These are phyloP conservation scores for Argynnis bischoffii DNA, from an alignment of 2,888 invertebrate species.

Conservation along the genomic window DNA sequence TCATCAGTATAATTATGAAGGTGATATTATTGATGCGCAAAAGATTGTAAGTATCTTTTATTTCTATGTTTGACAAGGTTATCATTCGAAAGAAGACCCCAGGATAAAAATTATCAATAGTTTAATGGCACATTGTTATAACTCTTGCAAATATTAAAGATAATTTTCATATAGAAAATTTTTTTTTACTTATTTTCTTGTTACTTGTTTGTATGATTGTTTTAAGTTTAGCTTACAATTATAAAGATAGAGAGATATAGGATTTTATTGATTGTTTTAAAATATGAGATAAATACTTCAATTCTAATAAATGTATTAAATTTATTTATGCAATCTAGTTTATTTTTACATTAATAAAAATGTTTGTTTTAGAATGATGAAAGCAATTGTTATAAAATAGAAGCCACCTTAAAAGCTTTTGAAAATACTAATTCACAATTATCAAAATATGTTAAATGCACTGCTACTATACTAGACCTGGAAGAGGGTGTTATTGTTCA, in stretches of 20 bases:
- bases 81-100: slow-evolving; percentile 38
- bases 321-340: no score
- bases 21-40: slow-evolving; percentile 66
- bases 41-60: slow-evolving; percentile 65
- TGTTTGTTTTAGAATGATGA: slow-evolving; percentile 54
- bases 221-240: no score
- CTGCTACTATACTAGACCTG: slow-evolving; percentile 53
- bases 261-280: no score
- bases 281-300: no score
- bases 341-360: background rate
- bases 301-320: no score
- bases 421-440: slow-evolving; percentile 50
- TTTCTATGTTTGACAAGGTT: slow-evolving; percentile 39
- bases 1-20: slow-evolving; percentile 70
- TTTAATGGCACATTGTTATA: slow-evolving; percentile 16
- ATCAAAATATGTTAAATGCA: slow-evolving; percentile 57
- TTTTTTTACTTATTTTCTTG: no score
- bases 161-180: background rate
- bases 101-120: slow-evolving; percentile 9
- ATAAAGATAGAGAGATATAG: no score
- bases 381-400: slow-evolving; percentile 50
- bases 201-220: no score
- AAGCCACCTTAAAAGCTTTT: slow-evolving; percentile 55
- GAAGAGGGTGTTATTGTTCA: slow-evolving; percentile 50
- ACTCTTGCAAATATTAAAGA: background rate